Conservation (phyloP, 1,140 invertebrate genomes). For the Brachionus sp. region DNA sequence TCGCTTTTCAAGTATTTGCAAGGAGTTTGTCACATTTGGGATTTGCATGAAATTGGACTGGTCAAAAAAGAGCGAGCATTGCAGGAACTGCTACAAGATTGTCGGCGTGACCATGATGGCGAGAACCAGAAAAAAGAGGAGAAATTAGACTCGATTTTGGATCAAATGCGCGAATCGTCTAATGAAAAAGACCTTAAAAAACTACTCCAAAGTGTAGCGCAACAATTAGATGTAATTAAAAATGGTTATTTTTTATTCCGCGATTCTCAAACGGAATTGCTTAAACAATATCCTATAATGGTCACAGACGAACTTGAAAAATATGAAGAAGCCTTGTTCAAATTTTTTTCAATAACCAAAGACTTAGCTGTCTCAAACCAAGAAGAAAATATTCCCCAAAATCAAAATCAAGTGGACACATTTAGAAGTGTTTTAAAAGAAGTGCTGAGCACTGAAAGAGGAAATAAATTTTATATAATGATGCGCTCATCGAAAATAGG, state of each 20-base stretch:
- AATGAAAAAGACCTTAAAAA: slow-evolving; percentile 52
- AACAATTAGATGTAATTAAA: slow-evolving; percentile 55
- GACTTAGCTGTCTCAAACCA: neutral
- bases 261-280: slow-evolving; percentile 48
- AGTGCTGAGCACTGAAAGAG: slow-evolving; percentile 52
- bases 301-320: slow-evolving; percentile 53
- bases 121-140: slow-evolving; percentile 58
- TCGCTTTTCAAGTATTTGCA: slow-evolving; percentile 57
- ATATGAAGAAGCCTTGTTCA: slow-evolving; percentile 54
- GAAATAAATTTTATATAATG: slow-evolving; percentile 56
- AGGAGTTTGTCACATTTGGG: slow-evolving; percentile 58
- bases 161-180: slow-evolving; percentile 58
- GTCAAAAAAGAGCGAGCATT: slow-evolving; percentile 56
- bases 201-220: slow-evolving; percentile 51
- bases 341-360: slow-evolving; percentile 53
- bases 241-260: slow-evolving; percentile 50
- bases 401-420: neutral
- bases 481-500: slow-evolving; percentile 49
- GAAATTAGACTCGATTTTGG: slow-evolving; percentile 57
- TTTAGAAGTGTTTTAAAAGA: slow-evolving; percentile 50
- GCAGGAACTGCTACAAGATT: slow-evolving; percentile 56
- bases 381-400: neutral
- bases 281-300: slow-evolving; percentile 56
- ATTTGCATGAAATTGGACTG: slow-evolving; percentile 57
- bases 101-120: slow-evolving; percentile 54